Base-by-base conservation (phyloP, 1,140 invertebrate genomes). In the Drosophila pandora region DNA sequence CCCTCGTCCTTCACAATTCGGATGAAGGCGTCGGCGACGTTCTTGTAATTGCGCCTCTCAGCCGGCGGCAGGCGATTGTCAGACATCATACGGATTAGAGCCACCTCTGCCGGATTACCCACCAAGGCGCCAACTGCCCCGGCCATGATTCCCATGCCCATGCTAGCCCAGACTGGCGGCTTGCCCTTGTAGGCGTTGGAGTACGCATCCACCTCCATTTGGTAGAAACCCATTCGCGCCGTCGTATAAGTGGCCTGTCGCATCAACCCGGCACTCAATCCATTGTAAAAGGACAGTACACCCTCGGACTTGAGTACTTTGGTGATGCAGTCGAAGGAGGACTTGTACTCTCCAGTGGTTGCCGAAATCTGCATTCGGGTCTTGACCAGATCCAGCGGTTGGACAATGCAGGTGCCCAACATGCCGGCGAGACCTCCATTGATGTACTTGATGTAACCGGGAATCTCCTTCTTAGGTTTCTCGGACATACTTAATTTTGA, bases 161-260 rank as follows among this genome's bases (percentile, higher is more conserved):
- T 76, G 58, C 79, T 88, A 47, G 58, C 48, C n/a, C 50, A 12
- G 0, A 89, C 0, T 0, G 21, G 48, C 17, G 82, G 82, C 0
- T 65, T 0, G 2, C 10, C 34, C 0, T 47, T 1, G 7, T 21
- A 68, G 0, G 2, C 0, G 1, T 67, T 23, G 5, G 47, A 53
- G 39, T 84, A 88, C 0, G 32, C 6, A 2, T 84, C 70, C 6
- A 79, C 30, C 21, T 79, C 83, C 71, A 73, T 77, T 10, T 88
- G 84, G 12, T 88, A 96, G 64, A 95, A 93, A 1, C 96, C 96
- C 54, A 96, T 92, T 62, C 96, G 92, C 2, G 93, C 93, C 0
- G 95, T 96, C 0, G 96, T 96, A 65, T 96, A 96, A 1, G 95
- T 94, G 0, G 95, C 95, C 90, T 96, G 96, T 22, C 96, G 90